Evolutionary conservation across 1,140 invertebrate genomes (phyloP).

Genomic region (Gerris buenoi): DNA sequence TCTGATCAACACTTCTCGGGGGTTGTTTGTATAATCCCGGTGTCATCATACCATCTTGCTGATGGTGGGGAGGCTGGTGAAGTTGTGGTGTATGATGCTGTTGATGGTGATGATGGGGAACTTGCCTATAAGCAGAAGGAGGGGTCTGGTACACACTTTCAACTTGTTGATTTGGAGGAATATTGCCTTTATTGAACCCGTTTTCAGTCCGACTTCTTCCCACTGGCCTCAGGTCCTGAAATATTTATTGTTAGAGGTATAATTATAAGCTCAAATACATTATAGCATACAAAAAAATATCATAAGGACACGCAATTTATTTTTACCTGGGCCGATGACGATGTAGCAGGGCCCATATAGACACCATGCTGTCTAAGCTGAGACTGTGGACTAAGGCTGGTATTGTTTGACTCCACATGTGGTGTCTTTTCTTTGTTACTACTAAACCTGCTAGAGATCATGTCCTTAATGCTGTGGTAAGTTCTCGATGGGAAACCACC

Average conservation of each 20-base stretch:
- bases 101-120: neutral
- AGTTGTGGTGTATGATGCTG: constrained; percentile 5
- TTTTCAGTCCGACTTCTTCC: constrained; percentile 3
- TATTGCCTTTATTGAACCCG: neutral
- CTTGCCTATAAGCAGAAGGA: constrained; percentile 5
- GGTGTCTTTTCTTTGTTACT: constrained; percentile 27
- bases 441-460: constrained; percentile 66
- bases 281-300: constrained; percentile 2
- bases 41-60: neutral
- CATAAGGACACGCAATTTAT: no score
- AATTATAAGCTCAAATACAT: no score
- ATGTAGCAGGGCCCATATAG: constrained; percentile 14
- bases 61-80: constrained; percentile 5
- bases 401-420: neutral
- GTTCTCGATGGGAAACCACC: constrained; percentile 37
- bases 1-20: neutral
- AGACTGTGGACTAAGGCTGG: constrained; percentile 21
- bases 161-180: neutral
- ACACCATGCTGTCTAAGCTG: constrained; percentile 24
- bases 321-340: no score
- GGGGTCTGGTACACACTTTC: constrained; percentile 2
- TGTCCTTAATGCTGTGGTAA: constrained; percentile 68
- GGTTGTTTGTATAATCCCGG: neutral
- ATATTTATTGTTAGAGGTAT: no score
- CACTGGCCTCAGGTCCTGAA: neutral